A percentile compares a stretch with the other conserved stretches of the same genome.
These are phyloP conservation scores for Nyctereutes procyonoides DNA, from an alignment of 2,113 vertebrate species.

Conservation along the genomic window DNA sequence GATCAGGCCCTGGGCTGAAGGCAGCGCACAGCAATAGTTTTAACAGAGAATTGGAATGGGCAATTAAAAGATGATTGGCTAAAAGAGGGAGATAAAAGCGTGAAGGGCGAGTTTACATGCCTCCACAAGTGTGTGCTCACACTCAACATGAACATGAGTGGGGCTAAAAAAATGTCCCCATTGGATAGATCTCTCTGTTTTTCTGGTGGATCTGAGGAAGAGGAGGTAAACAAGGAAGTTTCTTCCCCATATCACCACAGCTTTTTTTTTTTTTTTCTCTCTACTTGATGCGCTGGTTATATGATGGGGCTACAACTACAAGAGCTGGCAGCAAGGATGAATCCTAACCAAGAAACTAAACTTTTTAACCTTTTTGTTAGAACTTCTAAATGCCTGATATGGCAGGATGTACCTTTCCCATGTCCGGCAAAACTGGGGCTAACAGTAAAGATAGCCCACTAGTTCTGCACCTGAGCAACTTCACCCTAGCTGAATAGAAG, in stretches of 20 bases:
- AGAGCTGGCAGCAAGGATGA: background rate
- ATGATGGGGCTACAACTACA: background rate
- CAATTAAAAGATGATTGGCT: background rate
- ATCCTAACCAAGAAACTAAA: background rate
- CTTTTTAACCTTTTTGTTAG: background rate
- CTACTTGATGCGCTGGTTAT: background rate
- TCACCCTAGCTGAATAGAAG: background rate
- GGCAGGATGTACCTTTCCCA: background rate
- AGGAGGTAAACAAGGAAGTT: background rate
- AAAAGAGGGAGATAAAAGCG: background rate
- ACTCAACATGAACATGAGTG: background rate
- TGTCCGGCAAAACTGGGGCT: background rate
- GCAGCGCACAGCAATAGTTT: background rate
- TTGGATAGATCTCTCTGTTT: background rate
- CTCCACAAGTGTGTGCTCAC: background rate
- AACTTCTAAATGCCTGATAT: background rate
- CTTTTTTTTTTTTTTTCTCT: background rate
- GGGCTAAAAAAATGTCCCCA: background rate
- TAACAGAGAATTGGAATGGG: background rate
- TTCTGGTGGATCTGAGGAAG: background rate
- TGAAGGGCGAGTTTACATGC: background rate
- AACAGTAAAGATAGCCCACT: background rate
- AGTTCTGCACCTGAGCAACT: background rate
- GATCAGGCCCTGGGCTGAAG: too few relatives aligned
- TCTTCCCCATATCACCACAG: background rate